Evolutionary conservation across 2,113 vertebrate species (phyloP), one percentile per base, ranked within the genome.

Genomic region (Plotosus lineatus): DNA sequence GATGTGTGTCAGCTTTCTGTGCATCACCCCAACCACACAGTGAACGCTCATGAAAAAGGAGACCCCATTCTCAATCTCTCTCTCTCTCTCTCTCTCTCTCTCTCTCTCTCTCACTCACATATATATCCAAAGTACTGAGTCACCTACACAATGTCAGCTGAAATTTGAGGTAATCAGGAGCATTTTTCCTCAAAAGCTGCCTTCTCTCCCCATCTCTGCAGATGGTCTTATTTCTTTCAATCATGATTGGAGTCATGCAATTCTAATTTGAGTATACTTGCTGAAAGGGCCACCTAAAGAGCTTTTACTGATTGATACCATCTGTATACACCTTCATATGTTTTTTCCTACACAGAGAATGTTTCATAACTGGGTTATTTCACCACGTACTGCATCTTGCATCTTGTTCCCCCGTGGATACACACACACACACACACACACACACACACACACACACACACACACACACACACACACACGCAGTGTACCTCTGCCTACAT

Each of bases 1-100:
- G 84, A 79, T 83, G 72, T 85, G n/a, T 79, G 73, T 83, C 73
- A 80, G 56, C 73, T 71, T 61, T 9, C 63, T 76, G 48, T 46
- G 65, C 26, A 36, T 66, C 79, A 53, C 44, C 48, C 58, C 46
- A 40, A 44, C 53, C 74, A 77, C 65, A 68, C 68, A 38, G 50
- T 23, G 6, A 77, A 26, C 72, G 56, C 23, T 75, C 81, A 72
- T 82, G 36, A 1, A 17, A 80, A 75, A 51, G 74, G 42, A 69
- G 26, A 26, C 55, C 75, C 28, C 28, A 65, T 23, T 63, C 53
- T 75, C 44, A 44, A 36, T 65, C 55, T 44, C 63, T 72, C 28
- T 51, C 63, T 26, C 48, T 48, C 31, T 69, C 68, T 51, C 15
- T 79, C 55, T 71, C 21, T 71, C 38, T 75, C 23, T 72, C 75